phyloP scores from a whole-genome alignment of 2,113 vertebrate genomes.

The Mustela lutreola region DNA sequence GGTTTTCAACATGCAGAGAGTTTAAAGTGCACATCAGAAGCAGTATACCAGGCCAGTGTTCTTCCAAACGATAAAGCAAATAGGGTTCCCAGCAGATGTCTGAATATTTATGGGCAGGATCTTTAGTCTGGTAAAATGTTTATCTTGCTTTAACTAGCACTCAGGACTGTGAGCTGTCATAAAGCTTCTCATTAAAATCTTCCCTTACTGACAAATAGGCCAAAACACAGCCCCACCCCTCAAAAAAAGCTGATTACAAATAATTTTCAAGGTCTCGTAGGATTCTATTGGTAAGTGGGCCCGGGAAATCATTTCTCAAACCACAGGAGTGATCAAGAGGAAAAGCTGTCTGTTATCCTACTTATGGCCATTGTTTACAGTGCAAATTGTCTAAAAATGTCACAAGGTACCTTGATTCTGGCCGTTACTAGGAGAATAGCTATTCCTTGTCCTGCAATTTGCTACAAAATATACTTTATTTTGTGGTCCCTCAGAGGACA shows the following conservation, averaged over 20 bases:
- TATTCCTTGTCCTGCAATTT: slow-evolving; percentile 62
- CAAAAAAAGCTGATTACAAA: not conserved
- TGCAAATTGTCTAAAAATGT: slow-evolving; percentile 52
- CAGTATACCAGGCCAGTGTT: not conserved
- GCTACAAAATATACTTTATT: slow-evolving; percentile 58
- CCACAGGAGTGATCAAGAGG: not conserved
- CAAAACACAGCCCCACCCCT: not conserved
- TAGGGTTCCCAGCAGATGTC: slow-evolving; percentile 11
- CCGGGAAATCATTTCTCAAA: slow-evolving; percentile 50
- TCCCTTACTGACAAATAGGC: slow-evolving; percentile 9
- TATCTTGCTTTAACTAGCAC: slow-evolving; percentile 66
- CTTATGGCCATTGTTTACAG: slow-evolving; percentile 18
- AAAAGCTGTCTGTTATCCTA: slow-evolving; percentile 28
- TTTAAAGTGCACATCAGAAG: slow-evolving; percentile 54
- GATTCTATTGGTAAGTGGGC: not conserved
- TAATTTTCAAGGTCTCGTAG: not conserved
- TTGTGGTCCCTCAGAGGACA: slow-evolving; percentile 40
- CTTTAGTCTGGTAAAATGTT: slow-evolving; percentile 60
- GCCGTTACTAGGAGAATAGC: slow-evolving; percentile 2
- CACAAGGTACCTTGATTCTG: slow-evolving; percentile 23
- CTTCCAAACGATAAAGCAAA: slow-evolving; percentile 56
- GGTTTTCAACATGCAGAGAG: not conserved
- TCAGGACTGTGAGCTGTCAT: slow-evolving; percentile 26
- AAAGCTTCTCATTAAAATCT: slow-evolving; percentile 64
- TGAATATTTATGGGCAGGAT: slow-evolving; percentile 67